These are phyloP conservation scores for Pecten maximus DNA, from an alignment of 2,888 invertebrate species.

Conservation along the genomic window DNA sequence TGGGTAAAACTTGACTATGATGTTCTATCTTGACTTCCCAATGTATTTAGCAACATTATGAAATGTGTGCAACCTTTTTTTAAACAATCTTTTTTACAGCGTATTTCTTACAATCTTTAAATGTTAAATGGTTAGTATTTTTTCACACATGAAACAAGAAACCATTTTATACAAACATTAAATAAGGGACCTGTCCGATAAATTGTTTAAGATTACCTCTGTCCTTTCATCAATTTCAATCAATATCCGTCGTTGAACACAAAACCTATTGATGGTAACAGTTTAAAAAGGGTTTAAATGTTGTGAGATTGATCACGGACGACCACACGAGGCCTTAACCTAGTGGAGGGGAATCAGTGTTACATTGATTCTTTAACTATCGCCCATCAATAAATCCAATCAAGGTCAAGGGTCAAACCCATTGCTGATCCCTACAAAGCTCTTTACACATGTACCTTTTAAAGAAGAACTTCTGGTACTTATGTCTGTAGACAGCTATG, in stretches of 20 bases:
- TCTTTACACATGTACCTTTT: not conserved
- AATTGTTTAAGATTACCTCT: not conserved
- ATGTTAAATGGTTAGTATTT: not conserved
- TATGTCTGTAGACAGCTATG: not conserved
- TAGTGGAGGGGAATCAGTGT: not conserved
- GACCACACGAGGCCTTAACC: not conserved
- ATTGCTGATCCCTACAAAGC: not conserved
- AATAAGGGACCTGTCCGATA: not conserved
- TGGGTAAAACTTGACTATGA: too few species aligned
- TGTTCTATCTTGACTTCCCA: too few species aligned
- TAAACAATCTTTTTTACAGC: too few species aligned
- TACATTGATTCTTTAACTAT: not conserved
- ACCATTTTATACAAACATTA: not conserved
- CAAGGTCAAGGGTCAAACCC: slow-evolving; percentile 35
- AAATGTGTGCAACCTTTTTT: too few species aligned
- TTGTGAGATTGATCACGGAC: not conserved
- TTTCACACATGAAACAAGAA: not conserved
- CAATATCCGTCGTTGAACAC: not conserved
- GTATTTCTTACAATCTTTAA: not conserved
- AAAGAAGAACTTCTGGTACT: not conserved
- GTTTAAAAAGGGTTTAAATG: slow-evolving; percentile 24
- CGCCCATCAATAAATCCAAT: slow-evolving; percentile 33
- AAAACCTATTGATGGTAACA: slow-evolving; percentile 9
- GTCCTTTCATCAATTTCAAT: not conserved
- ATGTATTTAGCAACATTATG: too few species aligned